Evolutionary conservation across 2,113 vertebrate species (phyloP).

Genomic region (crab-eating macaque (Macaca fascicularis)): DNA sequence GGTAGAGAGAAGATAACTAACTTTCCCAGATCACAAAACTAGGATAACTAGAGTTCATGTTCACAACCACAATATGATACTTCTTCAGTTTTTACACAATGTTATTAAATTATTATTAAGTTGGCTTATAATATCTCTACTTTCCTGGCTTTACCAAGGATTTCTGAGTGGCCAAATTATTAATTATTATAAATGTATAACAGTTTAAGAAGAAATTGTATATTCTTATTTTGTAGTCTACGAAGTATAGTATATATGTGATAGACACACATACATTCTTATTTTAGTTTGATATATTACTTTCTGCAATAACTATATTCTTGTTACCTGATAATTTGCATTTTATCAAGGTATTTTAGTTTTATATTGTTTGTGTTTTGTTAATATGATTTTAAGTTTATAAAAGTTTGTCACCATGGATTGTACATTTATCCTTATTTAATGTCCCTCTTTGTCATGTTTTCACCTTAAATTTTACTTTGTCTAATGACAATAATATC

Average conservation of each 20-base stretch:
- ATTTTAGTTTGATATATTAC: background rate
- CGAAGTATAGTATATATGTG: background rate
- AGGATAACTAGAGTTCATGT: background rate
- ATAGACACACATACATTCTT: background rate
- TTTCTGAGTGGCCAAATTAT: background rate
- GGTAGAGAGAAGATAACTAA: background rate
- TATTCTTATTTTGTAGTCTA: background rate
- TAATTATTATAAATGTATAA: background rate
- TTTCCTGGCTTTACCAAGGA: background rate
- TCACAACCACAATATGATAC: background rate
- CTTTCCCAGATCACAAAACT: background rate
- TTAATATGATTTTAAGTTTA: background rate
- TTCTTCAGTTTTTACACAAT: background rate
- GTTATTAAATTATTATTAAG: background rate
- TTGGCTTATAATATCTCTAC: background rate
- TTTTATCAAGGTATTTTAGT: background rate
- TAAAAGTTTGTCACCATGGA: background rate
- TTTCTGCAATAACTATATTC: background rate
- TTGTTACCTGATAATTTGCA: background rate
- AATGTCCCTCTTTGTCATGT: background rate
- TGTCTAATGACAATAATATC: background rate
- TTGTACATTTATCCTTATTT: background rate
- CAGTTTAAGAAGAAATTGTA: background rate
- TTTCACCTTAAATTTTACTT: background rate
- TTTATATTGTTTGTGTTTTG: background rate